Base-by-base conservation (phyloP, 2,113 vertebrate species). In the Alethe diademata region DNA sequence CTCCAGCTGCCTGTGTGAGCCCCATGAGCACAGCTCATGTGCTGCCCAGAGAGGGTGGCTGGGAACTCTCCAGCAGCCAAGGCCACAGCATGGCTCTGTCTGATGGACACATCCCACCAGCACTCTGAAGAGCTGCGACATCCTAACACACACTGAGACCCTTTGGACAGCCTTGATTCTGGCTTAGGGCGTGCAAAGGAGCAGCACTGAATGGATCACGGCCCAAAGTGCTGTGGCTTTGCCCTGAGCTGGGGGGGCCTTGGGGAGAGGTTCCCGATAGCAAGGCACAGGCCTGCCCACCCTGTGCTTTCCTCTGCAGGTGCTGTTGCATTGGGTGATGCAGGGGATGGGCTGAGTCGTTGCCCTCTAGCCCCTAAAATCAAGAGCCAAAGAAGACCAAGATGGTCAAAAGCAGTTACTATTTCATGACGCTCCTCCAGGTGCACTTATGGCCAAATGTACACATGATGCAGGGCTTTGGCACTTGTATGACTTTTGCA, bases 1-100 rank as follows among this genome's bases (percentile, higher is more conserved):
- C 40, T 61, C n/a, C 26, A 0, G 5, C 14, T 1, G 6, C 19
- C 0, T 2, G 20, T 22, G 36, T 1, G 0, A 51, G 36, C 22
- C 38, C 17, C 4, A 1, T n/a, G 57, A 40, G 15, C 2, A 0
- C 12, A 16, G 43, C 22, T 12, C 60, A 2, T 19, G 28, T n/a
- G 47, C 73, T 40, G 45, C 45, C 45, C 51, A 33, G 42, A 23
- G 43, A 62, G 9, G 11, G 22, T 0, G 0, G 36, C 36, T 22
- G 10, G 8, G 29, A 2, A 42, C 24, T 5, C 18, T 51, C 29
- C 23, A n/a, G 29, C 18, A 42, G 11, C 4, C 5, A 8, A n/a
- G 31, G 53, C 18, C 36, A 53, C 23, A 16, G 16, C 9, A 17
- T 8, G 28, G 47, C 47, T 14, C 58, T 1, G 0, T 51, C 13